Base-by-base conservation (phyloP, 2,888 invertebrate species). In the Pammene fasciana region DNA sequence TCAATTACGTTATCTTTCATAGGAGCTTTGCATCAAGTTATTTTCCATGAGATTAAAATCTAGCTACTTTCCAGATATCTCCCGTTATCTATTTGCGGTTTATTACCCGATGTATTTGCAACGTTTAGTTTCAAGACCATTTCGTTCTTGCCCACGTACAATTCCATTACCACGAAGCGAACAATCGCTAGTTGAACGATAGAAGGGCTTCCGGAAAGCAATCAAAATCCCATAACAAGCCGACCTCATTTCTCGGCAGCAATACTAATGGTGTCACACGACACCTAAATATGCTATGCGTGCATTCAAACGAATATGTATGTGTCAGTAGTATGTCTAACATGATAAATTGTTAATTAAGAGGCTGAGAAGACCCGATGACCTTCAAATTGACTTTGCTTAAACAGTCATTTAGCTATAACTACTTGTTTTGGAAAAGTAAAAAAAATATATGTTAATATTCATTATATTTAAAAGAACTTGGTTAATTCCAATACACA, bases 201-300 rank as follows among this genome's bases (percentile, higher is more conserved):
- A 65, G 65, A 68, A 68, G 64, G 68, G 59, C 67, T 71, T 71
- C 71, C 64, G 61, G 64, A 71, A 71, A 71, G 68, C 68, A 71
- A 71, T 71, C 64, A 55, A 68, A 71, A 68, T 67, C 54, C 52
- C 71, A 70, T 68, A 74, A 72, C 73, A 73, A 72, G 56, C 59
- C 71, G 67, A 70, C 72, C 71, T 72, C 57, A 67, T 68, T 72
- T 71, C 72, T 65, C 50, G 43, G 68, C 67, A 72, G 67, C 50
- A 68, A 65, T 46, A 67, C 41, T 67, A 59, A 65, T 55, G 56
- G 65, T 70, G 74, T 64, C 72, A 73, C 65, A 18, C 65, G 68
- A 76, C 55, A 72, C 73, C 72, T 70, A 66, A 72, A 67, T 65
- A 61, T 64, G 61, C 64, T 65, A 41, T 55, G 56, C 57, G 50